Evolutionary conservation across 2,113 vertebrate genomes (phyloP).

Genomic region (Arizona elegans): DNA sequence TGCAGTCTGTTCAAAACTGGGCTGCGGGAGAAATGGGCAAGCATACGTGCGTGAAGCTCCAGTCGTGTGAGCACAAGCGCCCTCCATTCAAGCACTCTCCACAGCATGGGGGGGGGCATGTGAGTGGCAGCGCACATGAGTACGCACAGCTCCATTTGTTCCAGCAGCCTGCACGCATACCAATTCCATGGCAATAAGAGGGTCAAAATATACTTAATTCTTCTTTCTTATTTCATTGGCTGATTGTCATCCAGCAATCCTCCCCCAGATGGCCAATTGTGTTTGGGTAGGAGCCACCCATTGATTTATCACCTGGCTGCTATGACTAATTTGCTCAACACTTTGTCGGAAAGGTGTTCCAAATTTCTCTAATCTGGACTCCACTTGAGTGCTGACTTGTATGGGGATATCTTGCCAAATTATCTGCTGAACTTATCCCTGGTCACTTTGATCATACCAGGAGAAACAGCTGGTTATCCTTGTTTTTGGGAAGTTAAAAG

Average conservation of each 20-base stretch:
- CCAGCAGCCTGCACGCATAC: no score
- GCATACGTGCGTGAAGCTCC: no score
- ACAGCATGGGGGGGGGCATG: no score
- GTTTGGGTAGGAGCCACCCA: not conserved
- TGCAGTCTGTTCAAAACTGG: not conserved
- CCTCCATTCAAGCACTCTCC: not conserved
- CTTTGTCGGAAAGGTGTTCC: not conserved
- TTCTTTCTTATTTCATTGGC: not conserved
- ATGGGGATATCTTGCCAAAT: not conserved
- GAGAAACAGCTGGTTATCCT: not conserved
- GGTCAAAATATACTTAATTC: not conserved
- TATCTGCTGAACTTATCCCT: not conserved
- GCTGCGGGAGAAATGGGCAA: not conserved
- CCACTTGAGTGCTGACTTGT: not conserved
- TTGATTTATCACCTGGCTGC: not conserved
- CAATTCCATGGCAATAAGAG: not conserved
- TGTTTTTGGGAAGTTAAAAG: not conserved
- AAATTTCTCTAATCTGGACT: not conserved
- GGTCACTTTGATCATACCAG: not conserved
- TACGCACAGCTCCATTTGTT: no score
- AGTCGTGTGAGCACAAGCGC: not conserved
- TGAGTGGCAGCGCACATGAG: no score
- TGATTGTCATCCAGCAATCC: not conserved
- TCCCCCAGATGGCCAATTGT: not conserved
- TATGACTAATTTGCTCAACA: not conserved